These are phyloP conservation scores for Cecropterus lyciades DNA, from an alignment of 1,140 invertebrate species.

Conservation along the genomic window DNA sequence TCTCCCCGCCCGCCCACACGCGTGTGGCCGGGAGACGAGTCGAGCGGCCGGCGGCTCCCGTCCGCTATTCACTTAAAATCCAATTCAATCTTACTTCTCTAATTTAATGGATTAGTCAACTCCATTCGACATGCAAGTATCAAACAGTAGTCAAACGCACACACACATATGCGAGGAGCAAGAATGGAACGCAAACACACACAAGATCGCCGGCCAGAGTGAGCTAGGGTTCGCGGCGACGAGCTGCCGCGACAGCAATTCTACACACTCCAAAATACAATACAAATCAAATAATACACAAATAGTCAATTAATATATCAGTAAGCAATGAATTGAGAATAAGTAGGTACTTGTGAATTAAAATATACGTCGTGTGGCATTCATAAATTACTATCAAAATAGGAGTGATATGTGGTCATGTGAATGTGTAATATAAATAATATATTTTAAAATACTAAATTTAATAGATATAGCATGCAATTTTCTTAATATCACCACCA, in stretches of 20 bases:
- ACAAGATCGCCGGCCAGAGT: conserved; percentile 80
- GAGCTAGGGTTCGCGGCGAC: conserved; percentile 58
- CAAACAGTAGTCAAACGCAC: conserved; percentile 70
- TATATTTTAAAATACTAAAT: conserved; percentile 9
- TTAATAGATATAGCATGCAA: conserved; percentile 18
- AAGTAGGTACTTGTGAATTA: conserved; percentile 2
- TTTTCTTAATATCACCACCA: conserved; percentile 3
- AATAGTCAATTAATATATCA: conserved; percentile 30
- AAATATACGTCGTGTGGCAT: conserved; percentile 23
- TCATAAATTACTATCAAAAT: conserved; percentile 17
- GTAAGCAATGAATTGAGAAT: conserved; percentile 19
- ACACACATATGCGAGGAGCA: conserved; percentile 60
- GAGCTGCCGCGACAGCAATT: conserved; percentile 50
- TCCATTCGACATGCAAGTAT: conserved; percentile 54
- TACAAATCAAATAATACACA: conserved; percentile 59
- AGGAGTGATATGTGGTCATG: neutral
- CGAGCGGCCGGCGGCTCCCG: conserved; percentile 37
- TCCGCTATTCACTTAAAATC: conserved; percentile 23
- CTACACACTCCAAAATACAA: conserved; percentile 69
- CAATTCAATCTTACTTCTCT: conserved; percentile 18
- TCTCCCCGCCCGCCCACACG: conserved; percentile 43
- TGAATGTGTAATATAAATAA: conserved; percentile 6
- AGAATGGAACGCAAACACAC: conserved; percentile 75
- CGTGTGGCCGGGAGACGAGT: conserved; percentile 52
- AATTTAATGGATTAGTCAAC: conserved; percentile 39